These are phyloP conservation scores for Rhagoletis zephyria DNA, from an alignment of 1,140 invertebrate genomes.

Conservation along the genomic window DNA sequence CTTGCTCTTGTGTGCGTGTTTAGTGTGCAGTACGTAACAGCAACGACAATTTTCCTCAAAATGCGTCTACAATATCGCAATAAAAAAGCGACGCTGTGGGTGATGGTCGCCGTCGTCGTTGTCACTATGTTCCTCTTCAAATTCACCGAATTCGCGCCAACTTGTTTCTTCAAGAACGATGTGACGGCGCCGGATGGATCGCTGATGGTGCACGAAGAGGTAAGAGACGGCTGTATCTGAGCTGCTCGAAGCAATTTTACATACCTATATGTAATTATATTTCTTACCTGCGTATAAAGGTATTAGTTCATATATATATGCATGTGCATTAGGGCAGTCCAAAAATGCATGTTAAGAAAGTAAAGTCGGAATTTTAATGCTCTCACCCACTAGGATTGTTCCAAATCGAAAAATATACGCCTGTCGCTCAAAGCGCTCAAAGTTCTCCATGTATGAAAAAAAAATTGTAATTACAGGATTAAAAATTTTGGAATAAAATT, in stretches of 20 bases:
- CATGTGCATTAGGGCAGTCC: neutral
- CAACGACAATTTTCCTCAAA: slow-evolving; percentile 48
- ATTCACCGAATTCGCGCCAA: slow-evolving; percentile 71
- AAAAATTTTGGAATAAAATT: too few species aligned
- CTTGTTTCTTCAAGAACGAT: slow-evolving; percentile 70
- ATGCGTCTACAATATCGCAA: slow-evolving; percentile 72
- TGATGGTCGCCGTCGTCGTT: slow-evolving; percentile 69
- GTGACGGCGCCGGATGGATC: slow-evolving; percentile 60
- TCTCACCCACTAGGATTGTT: too few species aligned
- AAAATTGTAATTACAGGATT: too few species aligned
- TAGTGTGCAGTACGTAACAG: neutral
- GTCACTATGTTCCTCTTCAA: slow-evolving; percentile 73
- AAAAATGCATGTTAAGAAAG: too few species aligned
- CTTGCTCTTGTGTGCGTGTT: too few species aligned
- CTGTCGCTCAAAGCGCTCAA: too few species aligned
- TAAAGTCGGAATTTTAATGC: too few species aligned
- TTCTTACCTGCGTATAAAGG: too few species aligned
- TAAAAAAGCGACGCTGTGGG: slow-evolving; percentile 71
- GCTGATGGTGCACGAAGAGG: slow-evolving; percentile 70
- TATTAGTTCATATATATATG: neutral
- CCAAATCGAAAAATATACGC: too few species aligned
- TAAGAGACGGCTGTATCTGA: slow-evolving; percentile 59
- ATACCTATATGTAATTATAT: neutral
- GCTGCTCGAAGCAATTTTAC: neutral
- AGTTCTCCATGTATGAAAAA: too few species aligned